A percentile compares a stretch with the other conserved stretches of the same genome.
phyloP scores from a whole-genome alignment of 2,888 invertebrate species.

The Diarsia dahlii region DNA sequence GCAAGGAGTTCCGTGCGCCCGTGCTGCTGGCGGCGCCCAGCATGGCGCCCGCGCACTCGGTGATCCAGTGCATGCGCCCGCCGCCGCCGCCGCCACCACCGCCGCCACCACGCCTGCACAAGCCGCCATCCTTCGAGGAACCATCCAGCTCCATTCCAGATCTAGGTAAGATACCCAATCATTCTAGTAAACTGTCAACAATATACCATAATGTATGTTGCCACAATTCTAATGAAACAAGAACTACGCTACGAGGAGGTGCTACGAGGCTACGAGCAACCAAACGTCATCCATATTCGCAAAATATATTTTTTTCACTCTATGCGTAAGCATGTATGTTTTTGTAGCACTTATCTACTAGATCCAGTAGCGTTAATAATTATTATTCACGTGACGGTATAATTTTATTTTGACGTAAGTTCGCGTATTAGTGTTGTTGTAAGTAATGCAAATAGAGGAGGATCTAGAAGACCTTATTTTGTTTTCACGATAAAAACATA shows the following conservation, averaged over 20 bases:
- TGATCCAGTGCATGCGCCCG: conserved; percentile 90
- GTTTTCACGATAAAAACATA: conserved; percentile 1
- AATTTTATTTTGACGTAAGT: conserved; percentile 55
- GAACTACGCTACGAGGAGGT: conserved; percentile 5
- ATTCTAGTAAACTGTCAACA: background rate
- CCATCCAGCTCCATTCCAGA: conserved; percentile 97
- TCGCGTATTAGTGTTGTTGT: conserved; percentile 28
- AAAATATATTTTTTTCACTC: conserved; percentile 26
- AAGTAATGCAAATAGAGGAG: conserved; percentile 8
- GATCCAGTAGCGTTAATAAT: conserved; percentile 28
- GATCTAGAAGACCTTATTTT: conserved; percentile 19
- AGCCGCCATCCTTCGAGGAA: conserved; percentile 92
- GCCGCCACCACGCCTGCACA: conserved; percentile 87
- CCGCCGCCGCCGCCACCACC: conserved; percentile 89
- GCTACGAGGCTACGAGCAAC: conserved; percentile 34
- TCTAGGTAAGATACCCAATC: conserved; percentile 92
- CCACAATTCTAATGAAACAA: conserved; percentile 1
- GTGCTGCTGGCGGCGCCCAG: conserved; percentile 83
- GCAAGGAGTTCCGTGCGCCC: conserved; percentile 88
- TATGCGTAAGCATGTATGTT: conserved; percentile 31
- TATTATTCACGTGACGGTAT: conserved; percentile 53
- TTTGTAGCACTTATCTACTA: conserved; percentile 25
- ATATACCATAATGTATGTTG: background rate
- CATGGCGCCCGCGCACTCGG: conserved; percentile 82
- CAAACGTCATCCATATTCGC: conserved; percentile 4